Base-by-base conservation (phyloP, 2,113 vertebrate species). In the Mixornis gularis region DNA sequence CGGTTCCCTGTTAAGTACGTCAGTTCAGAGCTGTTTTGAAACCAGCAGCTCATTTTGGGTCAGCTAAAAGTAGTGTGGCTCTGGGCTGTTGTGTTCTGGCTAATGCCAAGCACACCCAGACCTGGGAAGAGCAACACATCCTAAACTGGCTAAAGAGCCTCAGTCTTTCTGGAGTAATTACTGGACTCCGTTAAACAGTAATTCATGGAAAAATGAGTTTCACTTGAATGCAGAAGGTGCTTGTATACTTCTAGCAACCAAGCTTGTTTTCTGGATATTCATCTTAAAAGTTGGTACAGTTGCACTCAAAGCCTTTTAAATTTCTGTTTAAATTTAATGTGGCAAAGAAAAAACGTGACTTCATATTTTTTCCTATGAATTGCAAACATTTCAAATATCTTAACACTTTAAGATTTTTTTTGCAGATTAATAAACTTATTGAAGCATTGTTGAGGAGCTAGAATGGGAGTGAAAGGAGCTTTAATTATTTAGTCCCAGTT, bases 221-320 rank as follows among this genome's bases (percentile, higher is more conserved):
- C 5, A 32, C 6, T 55, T 71, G n/a, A 65, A 56, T 52, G 29
- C 4, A 36, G 5, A 62, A 79, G 14, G 13, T 34, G 17, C 3
- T 17, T 4, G 0, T 44, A 12, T 60, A 13, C 3, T 68, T 55
- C 1, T 26, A n/a, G 43, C 25, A 44, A n/a, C 19, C 10, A 52
- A 11, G 5, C 27, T n/a, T 81, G 3, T 56, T 48, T 66, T 71
- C 20, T 62, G 41, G 7, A 12, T 79, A 30, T 5, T 70, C 1
- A 25, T 55, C 5, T 21, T 73, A 26, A 44, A 36, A 44, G 17
- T 19, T 71, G 5, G 20, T 41, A 12, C 3, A 36, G 8, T 20
- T 78, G 17, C 36, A 63, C 4, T 49, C 15, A 36, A 41, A 78
- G 20, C 26, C 14, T 40, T 17, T 46, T 29, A 32, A 49, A 48